Evolutionary conservation across 2,113 vertebrate genomes (phyloP).

Genomic region (Meles meles): DNA sequence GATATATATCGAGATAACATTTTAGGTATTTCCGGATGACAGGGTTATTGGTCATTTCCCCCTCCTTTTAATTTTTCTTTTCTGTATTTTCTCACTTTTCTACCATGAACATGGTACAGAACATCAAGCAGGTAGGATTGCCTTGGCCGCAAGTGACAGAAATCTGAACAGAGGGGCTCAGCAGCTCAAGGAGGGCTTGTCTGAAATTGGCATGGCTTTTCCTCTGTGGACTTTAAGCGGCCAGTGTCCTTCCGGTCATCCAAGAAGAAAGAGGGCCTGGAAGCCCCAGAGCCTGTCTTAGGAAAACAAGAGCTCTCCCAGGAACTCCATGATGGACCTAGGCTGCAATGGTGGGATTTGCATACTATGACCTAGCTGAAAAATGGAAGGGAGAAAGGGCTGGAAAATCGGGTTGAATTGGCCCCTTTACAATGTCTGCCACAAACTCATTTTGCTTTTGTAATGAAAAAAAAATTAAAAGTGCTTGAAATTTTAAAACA

Average conservation of each 20-base stretch:
- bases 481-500: not conserved
- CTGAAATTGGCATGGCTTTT: not conserved
- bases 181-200: not conserved
- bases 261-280: not conserved
- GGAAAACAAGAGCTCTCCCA: not conserved
- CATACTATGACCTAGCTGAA: not conserved
- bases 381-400: not conserved
- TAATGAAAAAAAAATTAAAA: not conserved
- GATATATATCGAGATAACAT: not conserved
- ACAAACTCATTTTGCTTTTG: not conserved
- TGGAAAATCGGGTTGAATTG: not conserved
- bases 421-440: not conserved
- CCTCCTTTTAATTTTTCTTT: not conserved
- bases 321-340: not conserved
- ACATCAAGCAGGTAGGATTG: not conserved
- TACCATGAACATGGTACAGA: not conserved
- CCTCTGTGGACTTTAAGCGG: not conserved
- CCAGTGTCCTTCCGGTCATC: not conserved
- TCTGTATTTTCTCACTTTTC: not conserved
- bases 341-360: not conserved
- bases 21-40: slow-evolving; percentile 11
- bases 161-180: not conserved
- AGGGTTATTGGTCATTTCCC: not conserved
- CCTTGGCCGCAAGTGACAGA: not conserved
- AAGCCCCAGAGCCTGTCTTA: not conserved